Evolutionary conservation across 2,888 invertebrate genomes (phyloP), one percentile per base, ranked within the genome.

Genomic region (Meta bourneti): DNA sequence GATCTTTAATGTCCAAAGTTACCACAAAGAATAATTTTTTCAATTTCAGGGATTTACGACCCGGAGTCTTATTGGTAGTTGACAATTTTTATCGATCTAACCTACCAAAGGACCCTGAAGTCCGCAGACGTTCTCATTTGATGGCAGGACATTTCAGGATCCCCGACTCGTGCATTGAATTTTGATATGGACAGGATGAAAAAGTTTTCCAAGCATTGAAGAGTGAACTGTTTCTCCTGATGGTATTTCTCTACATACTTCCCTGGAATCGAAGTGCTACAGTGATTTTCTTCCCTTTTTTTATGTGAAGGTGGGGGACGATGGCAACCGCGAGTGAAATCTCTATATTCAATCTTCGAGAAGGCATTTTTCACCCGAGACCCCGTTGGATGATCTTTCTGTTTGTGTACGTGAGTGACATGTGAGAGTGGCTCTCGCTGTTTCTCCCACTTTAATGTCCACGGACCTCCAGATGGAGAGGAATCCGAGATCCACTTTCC

Each of bases 331-430:
- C 34, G 34, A 34, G 52, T 61, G 54, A 84, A 84, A 16, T 75
- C 34, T 84, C 13, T 83, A 34, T 75, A 75, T 84, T 61, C 84
- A 84, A 84, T 84, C 84, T 84, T n/a, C 16, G 74, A 11, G 61
- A 61, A 52, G 34, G 48, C 69, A 34, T 84, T 75, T 83, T 61
- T 20, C 78, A 51, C 48, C 52, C 13, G 16, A 11, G n/a, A 9
- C 52, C 49, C n/a, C n/a, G 20, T 9, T 7, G 16, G 61, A 83
- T 83, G 83, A 84, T 84, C 84, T 84, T 84, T 74, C 48, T 84
- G 34, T 84, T 84, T 54, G 52, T 13, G 54, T 54, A 75, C 84
- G 84, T 75, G 75, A 75, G 34, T 48, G 34, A 61, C 52, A 84
- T 84, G 8, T 7, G 52, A 54, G 72, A 61, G 13, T 1, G 13